These are phyloP conservation scores for Orchesella cincta DNA, from an alignment of 1,140 invertebrate genomes.

Conservation along the genomic window DNA sequence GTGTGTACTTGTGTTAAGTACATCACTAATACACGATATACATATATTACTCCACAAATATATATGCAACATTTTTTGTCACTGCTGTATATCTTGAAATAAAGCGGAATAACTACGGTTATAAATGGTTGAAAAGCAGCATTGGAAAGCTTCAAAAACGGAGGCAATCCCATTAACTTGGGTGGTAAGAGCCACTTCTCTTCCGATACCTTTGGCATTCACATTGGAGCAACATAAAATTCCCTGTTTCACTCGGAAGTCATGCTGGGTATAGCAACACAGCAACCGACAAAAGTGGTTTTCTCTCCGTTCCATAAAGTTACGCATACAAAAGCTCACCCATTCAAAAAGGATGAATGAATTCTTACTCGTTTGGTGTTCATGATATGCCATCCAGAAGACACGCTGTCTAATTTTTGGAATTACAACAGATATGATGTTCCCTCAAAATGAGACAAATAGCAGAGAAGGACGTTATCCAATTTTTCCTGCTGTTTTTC, in stretches of 20 bases:
- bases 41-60: no score
- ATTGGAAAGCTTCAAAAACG: no score
- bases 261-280: background rate
- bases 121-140: no score
- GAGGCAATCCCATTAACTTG: no score
- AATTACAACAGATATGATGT: background rate
- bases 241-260: background rate
- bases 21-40: no score
- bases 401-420: background rate
- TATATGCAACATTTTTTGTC: no score
- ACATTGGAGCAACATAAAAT: background rate
- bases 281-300: background rate
- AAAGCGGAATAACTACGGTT: no score
- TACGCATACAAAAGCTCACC: background rate
- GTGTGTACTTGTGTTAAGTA: no score
- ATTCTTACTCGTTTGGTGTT: background rate
- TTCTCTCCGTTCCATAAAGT: slow-evolving; percentile 7
- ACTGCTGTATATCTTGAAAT: no score
- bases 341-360: background rate
- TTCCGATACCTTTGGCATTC: slow-evolving; percentile 12
- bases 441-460: background rate
- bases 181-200: background rate
- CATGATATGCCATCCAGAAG: background rate
- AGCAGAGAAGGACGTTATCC: background rate
- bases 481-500: slow-evolving; percentile 2